A percentile compares a stretch with the other conserved stretches of the same genome.
Conservation (phyloP, 2,113 vertebrate genomes). For the Platysteira castanea region DNA sequence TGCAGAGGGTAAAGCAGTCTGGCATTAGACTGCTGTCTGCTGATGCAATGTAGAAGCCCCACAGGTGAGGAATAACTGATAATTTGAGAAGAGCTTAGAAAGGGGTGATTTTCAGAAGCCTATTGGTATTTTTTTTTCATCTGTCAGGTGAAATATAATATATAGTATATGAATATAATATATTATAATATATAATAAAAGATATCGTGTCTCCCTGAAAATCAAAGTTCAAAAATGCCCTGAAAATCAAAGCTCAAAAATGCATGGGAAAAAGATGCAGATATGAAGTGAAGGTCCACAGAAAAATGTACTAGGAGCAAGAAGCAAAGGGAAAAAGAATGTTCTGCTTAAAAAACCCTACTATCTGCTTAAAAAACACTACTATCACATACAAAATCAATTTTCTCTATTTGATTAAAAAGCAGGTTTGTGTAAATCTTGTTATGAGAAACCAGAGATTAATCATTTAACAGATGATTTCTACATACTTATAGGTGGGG, state of each 20-base stretch:
- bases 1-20: neutral
- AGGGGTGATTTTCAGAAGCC: too few relatives aligned
- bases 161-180: too few relatives aligned
- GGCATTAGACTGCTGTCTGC: neutral
- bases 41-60: neutral
- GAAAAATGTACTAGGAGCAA: neutral
- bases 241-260: neutral
- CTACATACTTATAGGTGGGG: neutral
- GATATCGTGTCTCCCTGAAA: too few relatives aligned
- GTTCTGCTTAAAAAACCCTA: neutral
- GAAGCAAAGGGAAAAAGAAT: neutral
- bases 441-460: neutral
- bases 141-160: too few relatives aligned
- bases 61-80: neutral
- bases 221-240: too few relatives aligned
- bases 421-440: neutral
- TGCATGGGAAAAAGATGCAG: neutral
- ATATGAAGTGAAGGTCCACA: neutral
- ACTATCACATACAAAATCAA: neutral
- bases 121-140: too few relatives aligned
- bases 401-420: neutral
- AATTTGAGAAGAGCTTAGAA: neutral
- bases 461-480: neutral
- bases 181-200: too few relatives aligned
- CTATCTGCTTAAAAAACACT: too few relatives aligned